Evolutionary conservation across 1,140 invertebrate species (phyloP), one percentile per base, ranked within the genome.

Genomic region (Hyphantria cunea): DNA sequence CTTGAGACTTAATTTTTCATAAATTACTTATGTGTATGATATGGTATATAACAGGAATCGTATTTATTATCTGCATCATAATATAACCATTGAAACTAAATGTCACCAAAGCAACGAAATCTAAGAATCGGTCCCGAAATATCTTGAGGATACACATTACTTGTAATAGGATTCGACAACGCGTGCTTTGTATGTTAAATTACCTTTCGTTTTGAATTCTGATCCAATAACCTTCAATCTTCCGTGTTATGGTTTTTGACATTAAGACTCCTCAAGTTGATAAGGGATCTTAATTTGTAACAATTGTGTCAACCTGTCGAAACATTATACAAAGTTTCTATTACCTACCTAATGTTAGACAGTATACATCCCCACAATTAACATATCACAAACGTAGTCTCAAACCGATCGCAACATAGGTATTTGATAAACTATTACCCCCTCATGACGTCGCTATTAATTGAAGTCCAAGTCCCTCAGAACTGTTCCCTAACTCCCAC

Each of bases 221-320:
- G 25, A 41, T 49, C 44, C 49, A 39, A 58, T 33, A 58, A 49
- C 15, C 44, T 49, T 58, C 33, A 58, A 49, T 33, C 55, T 49
- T 39, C 34, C 45, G 45, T 58, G 39, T 49, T 58, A 58, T 58
- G 33, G 55, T 49, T 58, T 48, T 48, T 58, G 55, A 58, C 45
- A 39, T 56, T 47, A 42, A 58, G 55, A 58, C 44, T 45, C 48
- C 55, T 58, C 55, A 49, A 58, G 39, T 58, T 58, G 55, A 58
- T 49, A 58, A 49, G 55, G 55, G 45, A 58, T 13, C n/a, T 17
- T 11, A 39, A 48, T 49, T 44, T 17, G 31, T 47, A 47, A 56
- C 45, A 56, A 56, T 42, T 37, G 15, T 13, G 17, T 39, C 13
- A 42, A 37, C 12, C 41, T 55, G 45, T 14, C 55, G 31, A 8